Evolutionary conservation across 2,888 invertebrate species (phyloP).

Genomic region (Hecatera dysodea): DNA sequence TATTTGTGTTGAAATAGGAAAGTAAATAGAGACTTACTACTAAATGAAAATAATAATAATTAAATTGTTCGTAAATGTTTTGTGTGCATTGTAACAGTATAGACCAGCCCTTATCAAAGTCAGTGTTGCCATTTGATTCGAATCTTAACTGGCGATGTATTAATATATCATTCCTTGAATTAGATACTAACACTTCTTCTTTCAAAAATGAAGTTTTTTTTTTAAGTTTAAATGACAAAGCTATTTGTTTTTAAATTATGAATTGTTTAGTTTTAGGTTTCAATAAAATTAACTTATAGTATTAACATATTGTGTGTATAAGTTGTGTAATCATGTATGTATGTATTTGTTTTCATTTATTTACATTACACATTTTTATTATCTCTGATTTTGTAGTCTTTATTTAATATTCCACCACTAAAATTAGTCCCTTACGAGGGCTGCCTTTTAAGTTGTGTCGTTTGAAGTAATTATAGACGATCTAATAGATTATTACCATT

Average conservation of each 20-base stretch:
- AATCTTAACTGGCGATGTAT: constrained; percentile 68
- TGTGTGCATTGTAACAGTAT: constrained; percentile 1
- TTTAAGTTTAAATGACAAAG: constrained; percentile 70
- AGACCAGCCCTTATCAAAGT: constrained; percentile 11
- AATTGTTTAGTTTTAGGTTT: constrained; percentile 67
- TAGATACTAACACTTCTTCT: constrained; percentile 59
- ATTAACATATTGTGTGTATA: constrained; percentile 74
- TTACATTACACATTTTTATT: constrained; percentile 75
- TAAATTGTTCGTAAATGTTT: constrained; percentile 9
- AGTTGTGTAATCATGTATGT: constrained; percentile 83
- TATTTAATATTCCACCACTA: neutral
- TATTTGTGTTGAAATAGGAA: constrained; percentile 7
- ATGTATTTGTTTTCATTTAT: constrained; percentile 76
- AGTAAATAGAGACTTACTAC: neutral
- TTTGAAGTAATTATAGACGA: too few relatives aligned
- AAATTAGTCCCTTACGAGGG: too few relatives aligned
- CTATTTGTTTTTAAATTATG: constrained; percentile 77
- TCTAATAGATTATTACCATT: too few relatives aligned
- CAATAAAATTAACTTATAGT: constrained; percentile 64
- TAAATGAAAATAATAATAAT: constrained; percentile 1
- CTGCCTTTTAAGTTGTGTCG: too few relatives aligned
- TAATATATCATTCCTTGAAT: constrained; percentile 73
- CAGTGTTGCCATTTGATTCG: constrained; percentile 58
- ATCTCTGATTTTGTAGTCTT: constrained; percentile 47
- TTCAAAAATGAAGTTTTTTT: constrained; percentile 76